Conservation (phyloP, 2,888 invertebrate genomes). For the Hoplodrina blanda region DNA sequence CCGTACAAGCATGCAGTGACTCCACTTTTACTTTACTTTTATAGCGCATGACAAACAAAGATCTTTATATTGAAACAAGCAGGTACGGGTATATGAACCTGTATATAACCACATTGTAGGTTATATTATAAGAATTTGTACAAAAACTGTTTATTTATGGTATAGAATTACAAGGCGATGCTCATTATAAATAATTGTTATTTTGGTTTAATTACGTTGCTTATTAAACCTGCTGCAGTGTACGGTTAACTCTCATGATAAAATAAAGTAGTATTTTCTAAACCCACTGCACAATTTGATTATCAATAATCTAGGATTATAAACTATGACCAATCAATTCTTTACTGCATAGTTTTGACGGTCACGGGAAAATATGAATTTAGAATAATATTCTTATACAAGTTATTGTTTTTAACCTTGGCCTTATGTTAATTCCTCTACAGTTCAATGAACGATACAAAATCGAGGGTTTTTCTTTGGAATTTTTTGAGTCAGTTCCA, state of each 20-base stretch:
- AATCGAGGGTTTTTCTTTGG: background rate
- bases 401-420: background rate
- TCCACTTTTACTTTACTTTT: slow-evolving; percentile 59
- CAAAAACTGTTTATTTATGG: background rate
- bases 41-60: slow-evolving; percentile 51
- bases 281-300: background rate
- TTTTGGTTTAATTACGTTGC: slow-evolving; percentile 10
- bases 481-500: slow-evolving; percentile 11
- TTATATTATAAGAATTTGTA: background rate
- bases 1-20: slow-evolving; percentile 27
- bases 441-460: slow-evolving; percentile 8
- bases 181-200: slow-evolving; percentile 17
- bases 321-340: too few species aligned
- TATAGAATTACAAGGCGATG: slow-evolving; percentile 24
- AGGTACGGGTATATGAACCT: slow-evolving; percentile 46
- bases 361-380: too few species aligned
- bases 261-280: background rate
- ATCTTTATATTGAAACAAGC: slow-evolving; percentile 43
- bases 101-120: background rate
- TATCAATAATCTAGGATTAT: background rate
- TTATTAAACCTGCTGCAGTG: slow-evolving; percentile 8
- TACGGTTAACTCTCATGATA: background rate
- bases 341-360: too few species aligned
- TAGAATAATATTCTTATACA: too few species aligned
- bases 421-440: background rate